Percentiles rank a stretch among this genome's conserved stretches.
Conservation (phyloP, 1,140 invertebrate species). For the Hylaeus volcanicus region DNA sequence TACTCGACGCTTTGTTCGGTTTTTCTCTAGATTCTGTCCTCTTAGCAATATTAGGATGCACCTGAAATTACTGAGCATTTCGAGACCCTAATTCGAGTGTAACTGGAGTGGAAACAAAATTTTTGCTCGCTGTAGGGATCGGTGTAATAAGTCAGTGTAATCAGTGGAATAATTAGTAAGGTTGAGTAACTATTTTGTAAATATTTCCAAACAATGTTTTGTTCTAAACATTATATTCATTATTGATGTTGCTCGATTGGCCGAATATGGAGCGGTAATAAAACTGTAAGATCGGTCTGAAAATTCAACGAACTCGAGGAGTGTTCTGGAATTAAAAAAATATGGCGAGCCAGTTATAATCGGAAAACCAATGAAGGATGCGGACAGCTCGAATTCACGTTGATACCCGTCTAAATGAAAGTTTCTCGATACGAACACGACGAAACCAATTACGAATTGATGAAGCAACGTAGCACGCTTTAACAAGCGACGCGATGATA, state of each 20-base stretch:
- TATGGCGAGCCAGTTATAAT: neutral
- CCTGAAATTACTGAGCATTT: neutral
- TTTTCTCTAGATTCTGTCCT: neutral
- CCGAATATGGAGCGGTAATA: neutral
- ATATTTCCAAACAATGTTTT: neutral
- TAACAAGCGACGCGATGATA: neutral
- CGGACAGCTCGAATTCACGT: neutral
- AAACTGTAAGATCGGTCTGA: neutral
- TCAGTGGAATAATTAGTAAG: no score
- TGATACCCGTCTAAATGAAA: neutral
- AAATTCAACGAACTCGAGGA: neutral
- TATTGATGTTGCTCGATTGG: neutral
- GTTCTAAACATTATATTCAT: neutral
- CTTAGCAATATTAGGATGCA: slow-evolving; percentile 1
- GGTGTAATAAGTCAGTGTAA: no score
- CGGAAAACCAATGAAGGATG: neutral
- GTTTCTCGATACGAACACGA: neutral
- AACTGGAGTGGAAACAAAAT: no score
- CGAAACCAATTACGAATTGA: slow-evolving; percentile 22
- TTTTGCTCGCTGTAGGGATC: no score
- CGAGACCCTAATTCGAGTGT: no score
- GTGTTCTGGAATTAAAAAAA: neutral
- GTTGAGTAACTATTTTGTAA: no score
- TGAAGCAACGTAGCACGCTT: slow-evolving; percentile 7
- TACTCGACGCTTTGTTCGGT: neutral